Evolutionary conservation across 2,113 vertebrate genomes (phyloP), one percentile per base, ranked within the genome.

Genomic region (Macaca mulatta): DNA sequence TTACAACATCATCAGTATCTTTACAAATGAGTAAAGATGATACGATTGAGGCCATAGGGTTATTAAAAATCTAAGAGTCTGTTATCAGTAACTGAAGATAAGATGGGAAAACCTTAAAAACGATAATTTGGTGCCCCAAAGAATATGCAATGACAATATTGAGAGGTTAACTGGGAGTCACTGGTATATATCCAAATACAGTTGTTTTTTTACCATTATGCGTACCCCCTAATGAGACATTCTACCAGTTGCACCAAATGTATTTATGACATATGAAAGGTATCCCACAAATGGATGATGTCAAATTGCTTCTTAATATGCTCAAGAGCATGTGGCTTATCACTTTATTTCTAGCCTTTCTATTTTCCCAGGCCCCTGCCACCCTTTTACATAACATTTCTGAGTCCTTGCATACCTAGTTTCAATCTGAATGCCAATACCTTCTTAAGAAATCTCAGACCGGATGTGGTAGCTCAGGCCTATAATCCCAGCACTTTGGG

Each of bases 351-450:
- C 48, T 10, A 95, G 35, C 0, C 22, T 93, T 78, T 82, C 52
- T 74, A 14, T 82, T 72, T 86, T 55, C 17, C 8, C 17, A 81
- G 22, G 12, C 38, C 35, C 43, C 77, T 55, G 32, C 12, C 67
- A 72, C 20, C 38, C 85, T 40, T 83, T 82, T 79, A 55, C 5
- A 55, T 69, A 79, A 55, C 48, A 87, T 87, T 78, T 95, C 84
- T 82, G 20, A 35, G 79, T 4, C 5, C 50, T 89, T 96, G 17
- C 64, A 72, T 45, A 64, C n/a, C 75, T 94, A 55, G 45, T 17
- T 92, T 86, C 80, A 90, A 38, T 16, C 9, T 74, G 25, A 77
- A 81, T 77, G 69, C 48, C 85, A 94, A 92, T 94, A 89, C 72
- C 17, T 45, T 81, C 40, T 57, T 64, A 45, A 16, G 45, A 20